A percentile compares a stretch with the other conserved stretches of the same genome.
phyloP scores from a whole-genome alignment of 2,888 invertebrate species.

The Tanytarsus gracilentus region DNA sequence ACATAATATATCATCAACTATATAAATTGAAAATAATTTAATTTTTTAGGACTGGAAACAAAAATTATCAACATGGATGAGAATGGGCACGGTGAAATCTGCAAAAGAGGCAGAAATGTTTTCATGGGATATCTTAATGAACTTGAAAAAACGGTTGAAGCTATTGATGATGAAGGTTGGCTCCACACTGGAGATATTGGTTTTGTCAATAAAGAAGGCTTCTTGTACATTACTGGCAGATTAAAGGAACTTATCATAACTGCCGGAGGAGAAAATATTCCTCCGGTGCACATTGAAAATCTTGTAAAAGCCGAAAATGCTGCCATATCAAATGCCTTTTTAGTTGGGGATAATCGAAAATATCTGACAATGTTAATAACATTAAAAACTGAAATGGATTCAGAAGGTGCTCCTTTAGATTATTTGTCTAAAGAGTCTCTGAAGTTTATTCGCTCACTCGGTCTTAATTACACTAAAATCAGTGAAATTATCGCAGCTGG shows the following conservation, averaged over 20 bases:
- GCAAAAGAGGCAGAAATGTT: constrained; percentile 75
- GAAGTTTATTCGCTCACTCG: constrained; percentile 63
- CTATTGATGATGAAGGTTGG: constrained; percentile 77
- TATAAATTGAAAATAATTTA: not conserved
- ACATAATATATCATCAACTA: not conserved
- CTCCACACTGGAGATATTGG: constrained; percentile 83
- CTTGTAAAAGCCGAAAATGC: constrained; percentile 64
- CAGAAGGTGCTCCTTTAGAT: constrained; percentile 62
- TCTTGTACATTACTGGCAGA: constrained; percentile 67
- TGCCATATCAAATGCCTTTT: constrained; percentile 69
- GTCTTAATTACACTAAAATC: constrained; percentile 57
- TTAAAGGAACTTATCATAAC: constrained; percentile 81
- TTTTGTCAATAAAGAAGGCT: constrained; percentile 62
- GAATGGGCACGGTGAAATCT: constrained; percentile 75
- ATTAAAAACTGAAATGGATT: constrained; percentile 69
- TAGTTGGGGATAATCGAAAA: constrained; percentile 80
- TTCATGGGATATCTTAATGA: constrained; percentile 78
- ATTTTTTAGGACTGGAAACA: constrained; percentile 49
- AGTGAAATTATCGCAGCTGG: constrained; percentile 58
- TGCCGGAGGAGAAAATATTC: constrained; percentile 87
- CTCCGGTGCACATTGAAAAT: constrained; percentile 83
- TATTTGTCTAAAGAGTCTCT: constrained; percentile 54
- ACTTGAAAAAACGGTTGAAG: constrained; percentile 60
- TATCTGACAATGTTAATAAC: constrained; percentile 76
- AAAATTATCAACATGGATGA: constrained; percentile 60